These are phyloP conservation scores for Sipunculus nudus DNA, from an alignment of 2,888 invertebrate species.

Conservation along the genomic window DNA sequence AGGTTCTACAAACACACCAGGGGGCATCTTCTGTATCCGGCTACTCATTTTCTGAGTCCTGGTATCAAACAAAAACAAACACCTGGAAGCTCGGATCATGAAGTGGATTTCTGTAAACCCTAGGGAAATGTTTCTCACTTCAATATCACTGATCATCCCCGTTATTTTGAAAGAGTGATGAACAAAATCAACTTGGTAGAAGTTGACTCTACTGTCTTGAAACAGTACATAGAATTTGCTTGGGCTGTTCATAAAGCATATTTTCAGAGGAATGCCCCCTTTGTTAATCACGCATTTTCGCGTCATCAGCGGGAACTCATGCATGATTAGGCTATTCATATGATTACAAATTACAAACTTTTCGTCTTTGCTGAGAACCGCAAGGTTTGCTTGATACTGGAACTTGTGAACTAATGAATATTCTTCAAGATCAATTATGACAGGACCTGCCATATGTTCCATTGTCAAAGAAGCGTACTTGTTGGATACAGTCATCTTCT, in stretches of 20 bases:
- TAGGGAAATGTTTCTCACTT: slow-evolving; percentile 34
- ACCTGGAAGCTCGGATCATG: slow-evolving; percentile 46
- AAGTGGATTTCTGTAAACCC: slow-evolving; percentile 36
- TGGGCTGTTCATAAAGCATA: slow-evolving; percentile 42
- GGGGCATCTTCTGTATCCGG: slow-evolving; percentile 47
- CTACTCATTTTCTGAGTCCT: slow-evolving; percentile 37
- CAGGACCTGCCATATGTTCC: slow-evolving; percentile 49
- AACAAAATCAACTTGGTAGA: slow-evolving; percentile 45
- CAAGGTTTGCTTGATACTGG: slow-evolving; percentile 46
- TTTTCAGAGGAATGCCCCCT: slow-evolving; percentile 46
- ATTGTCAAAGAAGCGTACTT: slow-evolving; percentile 49
- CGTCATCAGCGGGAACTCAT: slow-evolving; percentile 52
- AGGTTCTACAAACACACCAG: slow-evolving; percentile 49
- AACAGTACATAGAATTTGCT: slow-evolving; percentile 50
- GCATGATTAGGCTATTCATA: slow-evolving; percentile 44
- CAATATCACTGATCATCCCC: slow-evolving; percentile 48
- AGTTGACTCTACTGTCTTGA: slow-evolving; percentile 45
- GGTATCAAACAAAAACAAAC: slow-evolving; percentile 49
- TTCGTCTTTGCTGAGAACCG: slow-evolving; percentile 51
- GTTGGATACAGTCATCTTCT: slow-evolving; percentile 41
- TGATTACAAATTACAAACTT: slow-evolving; percentile 48
- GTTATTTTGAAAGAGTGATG: slow-evolving; percentile 41
- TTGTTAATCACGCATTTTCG: slow-evolving; percentile 47
- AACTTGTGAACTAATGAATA: slow-evolving; percentile 49
- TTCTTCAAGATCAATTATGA: slow-evolving; percentile 49